Evolutionary conservation across 2,113 vertebrate species (phyloP).

Genomic region (Hippocampus mohnikei): DNA sequence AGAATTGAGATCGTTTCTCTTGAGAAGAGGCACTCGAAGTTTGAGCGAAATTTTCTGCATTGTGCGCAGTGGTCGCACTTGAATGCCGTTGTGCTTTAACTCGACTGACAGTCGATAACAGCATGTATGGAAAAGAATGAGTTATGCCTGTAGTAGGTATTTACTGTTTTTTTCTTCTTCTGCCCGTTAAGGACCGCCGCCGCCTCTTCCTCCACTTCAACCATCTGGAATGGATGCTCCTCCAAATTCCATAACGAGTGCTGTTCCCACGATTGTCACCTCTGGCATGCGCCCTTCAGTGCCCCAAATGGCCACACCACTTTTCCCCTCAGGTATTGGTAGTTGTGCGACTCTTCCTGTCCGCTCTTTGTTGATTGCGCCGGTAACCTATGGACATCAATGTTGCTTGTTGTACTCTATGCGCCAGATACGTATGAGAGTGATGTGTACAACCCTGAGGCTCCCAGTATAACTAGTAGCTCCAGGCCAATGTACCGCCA

Average conservation of each 20-base stretch:
- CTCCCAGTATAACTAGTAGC: slow-evolving; percentile 92
- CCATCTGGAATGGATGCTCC: slow-evolving; percentile 93
- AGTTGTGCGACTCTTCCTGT: neutral
- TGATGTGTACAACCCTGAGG: slow-evolving; percentile 96
- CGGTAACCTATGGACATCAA: neutral
- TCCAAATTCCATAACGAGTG: slow-evolving; percentile 90
- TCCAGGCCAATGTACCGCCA: slow-evolving; percentile 92
- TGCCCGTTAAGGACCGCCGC: slow-evolving; percentile 83
- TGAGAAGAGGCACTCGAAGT: neutral
- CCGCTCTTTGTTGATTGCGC: neutral
- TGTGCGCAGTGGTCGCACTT: neutral
- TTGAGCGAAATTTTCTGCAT: neutral
- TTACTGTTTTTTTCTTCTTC: neutral
- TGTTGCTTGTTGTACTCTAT: slow-evolving; percentile 42
- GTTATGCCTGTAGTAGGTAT: neutral
- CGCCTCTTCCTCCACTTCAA: slow-evolving; percentile 89
- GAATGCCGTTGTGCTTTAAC: neutral
- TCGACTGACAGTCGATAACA: neutral
- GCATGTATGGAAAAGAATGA: neutral
- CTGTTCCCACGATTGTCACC: slow-evolving; percentile 92
- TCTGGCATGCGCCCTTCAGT: slow-evolving; percentile 89
- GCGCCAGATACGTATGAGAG: slow-evolving; percentile 86
- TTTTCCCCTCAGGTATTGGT: slow-evolving; percentile 81
- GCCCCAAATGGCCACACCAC: slow-evolving; percentile 82
- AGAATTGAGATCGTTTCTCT: neutral